phyloP scores from a whole-genome alignment of 2,113 vertebrate species.

The Pluvialis apricaria region DNA sequence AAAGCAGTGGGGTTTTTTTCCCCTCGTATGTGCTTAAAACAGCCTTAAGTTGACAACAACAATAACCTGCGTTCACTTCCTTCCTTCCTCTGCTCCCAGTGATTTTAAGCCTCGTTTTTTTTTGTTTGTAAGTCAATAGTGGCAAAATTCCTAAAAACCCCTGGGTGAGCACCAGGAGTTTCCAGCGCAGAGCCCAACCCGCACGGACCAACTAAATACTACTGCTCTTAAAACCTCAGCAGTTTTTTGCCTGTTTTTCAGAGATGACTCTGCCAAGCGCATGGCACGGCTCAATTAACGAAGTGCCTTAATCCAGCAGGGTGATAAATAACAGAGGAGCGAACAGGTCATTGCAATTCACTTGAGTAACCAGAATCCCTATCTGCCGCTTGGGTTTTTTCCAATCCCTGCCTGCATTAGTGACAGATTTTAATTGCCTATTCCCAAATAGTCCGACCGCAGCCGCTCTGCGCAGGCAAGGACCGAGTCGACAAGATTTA shows the following conservation, averaged over 20 bases:
- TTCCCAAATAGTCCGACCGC: not conserved
- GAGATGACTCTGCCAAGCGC: not conserved
- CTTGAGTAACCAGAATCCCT: slow-evolving; percentile 48
- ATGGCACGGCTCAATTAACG: not conserved
- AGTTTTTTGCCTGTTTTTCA: not conserved
- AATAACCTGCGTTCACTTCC: slow-evolving; percentile 40
- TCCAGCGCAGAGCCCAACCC: not conserved
- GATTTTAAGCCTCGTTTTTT: not conserved
- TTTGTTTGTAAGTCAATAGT: not conserved
- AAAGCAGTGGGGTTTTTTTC: not conserved
- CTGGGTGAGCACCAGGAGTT: not conserved
- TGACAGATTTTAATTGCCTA: slow-evolving; percentile 4
- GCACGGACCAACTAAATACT: not conserved
- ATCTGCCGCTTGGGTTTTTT: not conserved
- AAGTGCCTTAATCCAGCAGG: slow-evolving; percentile 2
- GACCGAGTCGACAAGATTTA: not conserved
- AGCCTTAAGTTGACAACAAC: slow-evolving; percentile 34
- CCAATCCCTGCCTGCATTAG: slow-evolving; percentile 5
- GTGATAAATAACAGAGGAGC: slow-evolving; percentile 44
- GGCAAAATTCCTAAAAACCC: slow-evolving; percentile 39
- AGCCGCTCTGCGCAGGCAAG: not conserved
- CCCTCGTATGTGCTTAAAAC: not conserved
- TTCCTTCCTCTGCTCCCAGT: slow-evolving; percentile 43
- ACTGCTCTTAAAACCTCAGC: slow-evolving; percentile 16
- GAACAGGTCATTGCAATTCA: slow-evolving; percentile 47